A percentile compares a stretch with the other conserved stretches of the same genome.
These are phyloP conservation scores for Baryphthengus martii DNA, from an alignment of 2,113 vertebrate genomes.

Conservation along the genomic window DNA sequence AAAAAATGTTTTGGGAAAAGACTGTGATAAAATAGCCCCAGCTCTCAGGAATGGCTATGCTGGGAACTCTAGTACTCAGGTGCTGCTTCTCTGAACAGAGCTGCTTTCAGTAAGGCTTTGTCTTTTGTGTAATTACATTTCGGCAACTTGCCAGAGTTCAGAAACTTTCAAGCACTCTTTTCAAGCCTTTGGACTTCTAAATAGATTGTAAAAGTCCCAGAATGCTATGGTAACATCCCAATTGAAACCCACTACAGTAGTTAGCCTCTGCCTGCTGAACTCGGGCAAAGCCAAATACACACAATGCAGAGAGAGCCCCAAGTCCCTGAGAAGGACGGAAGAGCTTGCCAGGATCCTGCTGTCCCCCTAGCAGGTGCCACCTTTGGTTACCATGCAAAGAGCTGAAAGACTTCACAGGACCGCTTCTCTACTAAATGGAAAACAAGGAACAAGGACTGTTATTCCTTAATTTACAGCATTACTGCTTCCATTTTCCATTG, in stretches of 20 bases:
- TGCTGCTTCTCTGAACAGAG: constrained; percentile 45
- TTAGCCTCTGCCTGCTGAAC: constrained; percentile 36
- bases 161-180: constrained; percentile 68
- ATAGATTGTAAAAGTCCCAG: constrained; percentile 52
- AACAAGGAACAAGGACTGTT: background rate
- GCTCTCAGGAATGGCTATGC: background rate
- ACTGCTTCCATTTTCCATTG: background rate
- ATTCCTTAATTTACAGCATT: background rate
- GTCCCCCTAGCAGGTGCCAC: background rate
- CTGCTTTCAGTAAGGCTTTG: constrained; percentile 42
- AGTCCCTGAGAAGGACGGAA: background rate
- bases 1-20: background rate
- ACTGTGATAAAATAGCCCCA: background rate
- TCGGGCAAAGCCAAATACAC: background rate
- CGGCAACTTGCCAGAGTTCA: constrained; percentile 54
- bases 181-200: constrained; percentile 64
- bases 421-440: background rate
- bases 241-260: constrained; percentile 20
- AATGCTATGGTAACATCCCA: constrained; percentile 60
- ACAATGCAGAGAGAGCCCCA: background rate
- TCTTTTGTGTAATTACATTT: constrained; percentile 61
- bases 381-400: background rate
- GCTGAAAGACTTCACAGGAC: background rate
- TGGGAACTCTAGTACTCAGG: constrained; percentile 33
- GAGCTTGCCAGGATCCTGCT: background rate